phyloP scores from a whole-genome alignment of 23 tunicate species.

The Diplosoma virens region DNA sequence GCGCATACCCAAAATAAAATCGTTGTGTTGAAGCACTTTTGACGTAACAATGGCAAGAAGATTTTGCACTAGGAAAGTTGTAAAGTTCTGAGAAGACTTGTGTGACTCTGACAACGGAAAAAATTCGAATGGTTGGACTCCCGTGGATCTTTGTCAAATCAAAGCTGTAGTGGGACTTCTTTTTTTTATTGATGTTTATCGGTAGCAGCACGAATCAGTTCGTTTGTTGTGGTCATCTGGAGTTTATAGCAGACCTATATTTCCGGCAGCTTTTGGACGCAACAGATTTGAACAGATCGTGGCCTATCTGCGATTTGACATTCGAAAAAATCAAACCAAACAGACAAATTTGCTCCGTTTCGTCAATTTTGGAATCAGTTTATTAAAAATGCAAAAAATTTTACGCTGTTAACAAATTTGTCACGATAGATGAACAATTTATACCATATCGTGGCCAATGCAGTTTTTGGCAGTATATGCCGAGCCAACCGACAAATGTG shows the following conservation, averaged over 20 bases:
- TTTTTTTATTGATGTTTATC: constrained; percentile 29
- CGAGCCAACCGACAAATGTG: constrained; percentile 36
- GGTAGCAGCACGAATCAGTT: constrained; percentile 32
- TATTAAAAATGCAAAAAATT: constrained; percentile 21
- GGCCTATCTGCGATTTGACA: constrained; percentile 33
- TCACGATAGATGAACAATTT: constrained; percentile 33
- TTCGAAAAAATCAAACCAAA: constrained; percentile 25
- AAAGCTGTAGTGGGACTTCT: constrained; percentile 21
- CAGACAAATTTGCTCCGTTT: too few species aligned
- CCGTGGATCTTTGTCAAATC: constrained; percentile 33
- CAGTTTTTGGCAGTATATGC: constrained; percentile 29
- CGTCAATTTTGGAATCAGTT: too few species aligned
- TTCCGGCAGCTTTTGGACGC: constrained; percentile 38
- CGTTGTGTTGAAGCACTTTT: too few species aligned
- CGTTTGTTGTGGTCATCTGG: constrained; percentile 42
- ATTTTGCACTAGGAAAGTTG: too few species aligned
- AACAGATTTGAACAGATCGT: constrained; percentile 23
- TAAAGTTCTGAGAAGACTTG: too few species aligned
- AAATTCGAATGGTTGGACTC: constrained; percentile 26
- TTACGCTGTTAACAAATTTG: constrained; percentile 10
- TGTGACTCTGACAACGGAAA: constrained; percentile 32
- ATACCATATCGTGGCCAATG: constrained; percentile 33
- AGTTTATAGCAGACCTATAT: constrained; percentile 12
- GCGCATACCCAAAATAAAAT: too few species aligned
- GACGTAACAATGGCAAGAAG: too few species aligned